Conservation (phyloP, 2,888 invertebrate species). For the Corbicula japonica region DNA sequence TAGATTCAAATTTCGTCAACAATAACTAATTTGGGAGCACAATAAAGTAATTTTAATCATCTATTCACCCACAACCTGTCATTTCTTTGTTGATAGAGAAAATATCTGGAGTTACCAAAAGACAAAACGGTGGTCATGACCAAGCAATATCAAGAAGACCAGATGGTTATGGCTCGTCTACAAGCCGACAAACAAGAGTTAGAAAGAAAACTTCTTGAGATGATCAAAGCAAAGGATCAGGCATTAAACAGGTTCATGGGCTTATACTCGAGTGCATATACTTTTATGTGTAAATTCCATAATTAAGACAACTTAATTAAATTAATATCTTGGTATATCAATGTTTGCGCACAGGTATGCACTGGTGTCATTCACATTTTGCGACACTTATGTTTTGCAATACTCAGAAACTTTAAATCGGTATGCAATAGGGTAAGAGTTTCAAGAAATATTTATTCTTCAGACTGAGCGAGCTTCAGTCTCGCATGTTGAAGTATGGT, state of each 20-base stretch:
- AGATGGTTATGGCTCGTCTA: neutral
- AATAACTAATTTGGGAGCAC: too few relatives aligned
- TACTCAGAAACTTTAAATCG: too few relatives aligned
- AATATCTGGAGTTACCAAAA: too few relatives aligned
- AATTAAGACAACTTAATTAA: neutral
- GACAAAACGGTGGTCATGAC: neutral
- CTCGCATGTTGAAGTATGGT: slow-evolving; percentile 21
- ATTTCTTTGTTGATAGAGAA: too few relatives aligned
- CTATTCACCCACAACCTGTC: too few relatives aligned
- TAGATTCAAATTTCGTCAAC: too few relatives aligned
- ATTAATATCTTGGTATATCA: neutral
- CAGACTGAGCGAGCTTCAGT: slow-evolving; percentile 34
- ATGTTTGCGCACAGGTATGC: too few relatives aligned
- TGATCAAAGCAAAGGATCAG: slow-evolving; percentile 20
- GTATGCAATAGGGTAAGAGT: too few relatives aligned
- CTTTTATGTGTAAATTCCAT: neutral
- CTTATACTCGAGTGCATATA: too few relatives aligned
- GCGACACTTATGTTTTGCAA: too few relatives aligned
- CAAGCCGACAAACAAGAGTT: slow-evolving; percentile 7
- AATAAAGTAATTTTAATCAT: too few relatives aligned
- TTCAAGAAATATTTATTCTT: neutral
- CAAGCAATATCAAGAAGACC: neutral
- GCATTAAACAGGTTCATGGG: slow-evolving; percentile 18
- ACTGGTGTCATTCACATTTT: too few relatives aligned
- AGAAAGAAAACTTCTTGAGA: slow-evolving; percentile 2